Evolutionary conservation across 1,140 invertebrate species (phyloP).

Genomic region (Drosophila quadrilineata): DNA sequence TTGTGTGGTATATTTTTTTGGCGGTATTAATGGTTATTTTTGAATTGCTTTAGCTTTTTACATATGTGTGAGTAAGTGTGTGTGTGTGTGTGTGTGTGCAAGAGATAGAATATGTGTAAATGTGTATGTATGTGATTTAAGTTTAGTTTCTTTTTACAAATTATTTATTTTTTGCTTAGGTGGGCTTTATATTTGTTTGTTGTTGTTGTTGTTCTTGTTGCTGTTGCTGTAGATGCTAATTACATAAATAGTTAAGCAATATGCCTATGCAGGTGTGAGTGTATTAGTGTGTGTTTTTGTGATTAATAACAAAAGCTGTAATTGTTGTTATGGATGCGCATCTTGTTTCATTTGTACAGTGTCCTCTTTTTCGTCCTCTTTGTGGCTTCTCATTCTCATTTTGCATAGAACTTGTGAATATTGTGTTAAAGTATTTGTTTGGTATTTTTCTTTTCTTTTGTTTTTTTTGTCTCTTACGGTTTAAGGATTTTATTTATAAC

Average conservation of each 20-base stretch:
- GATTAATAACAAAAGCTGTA: constrained; percentile 59
- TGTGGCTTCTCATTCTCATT: no score
- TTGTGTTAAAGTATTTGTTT: constrained; percentile 1
- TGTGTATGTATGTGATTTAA: constrained; percentile 28
- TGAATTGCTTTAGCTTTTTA: constrained; percentile 45
- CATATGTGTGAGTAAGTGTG: constrained; percentile 25
- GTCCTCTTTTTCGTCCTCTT: constrained; percentile 34
- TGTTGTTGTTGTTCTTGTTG: constrained; percentile 45
- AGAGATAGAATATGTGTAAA: neutral
- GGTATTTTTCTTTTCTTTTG: constrained; percentile 40
- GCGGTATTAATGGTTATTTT: no score
- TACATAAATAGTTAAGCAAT: constrained; percentile 59
- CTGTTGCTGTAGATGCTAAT: constrained; percentile 52
- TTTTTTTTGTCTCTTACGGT: constrained; percentile 36
- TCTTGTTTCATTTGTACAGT: constrained; percentile 69
- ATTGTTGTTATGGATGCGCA: constrained; percentile 40
- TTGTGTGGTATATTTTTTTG: constrained; percentile 39
- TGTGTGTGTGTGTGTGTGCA: constrained; percentile 10
- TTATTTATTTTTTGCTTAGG: constrained; percentile 76
- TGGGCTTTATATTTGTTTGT: constrained; percentile 78
- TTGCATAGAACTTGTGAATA: no score
- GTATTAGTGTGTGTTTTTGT: constrained; percentile 30
- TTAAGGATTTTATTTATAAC: constrained; percentile 52
- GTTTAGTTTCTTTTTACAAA: constrained; percentile 71
- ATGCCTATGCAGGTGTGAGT: constrained; percentile 30